Conservation (phyloP, 2,113 vertebrate genomes). For the Corynorhinus townsendii region DNA sequence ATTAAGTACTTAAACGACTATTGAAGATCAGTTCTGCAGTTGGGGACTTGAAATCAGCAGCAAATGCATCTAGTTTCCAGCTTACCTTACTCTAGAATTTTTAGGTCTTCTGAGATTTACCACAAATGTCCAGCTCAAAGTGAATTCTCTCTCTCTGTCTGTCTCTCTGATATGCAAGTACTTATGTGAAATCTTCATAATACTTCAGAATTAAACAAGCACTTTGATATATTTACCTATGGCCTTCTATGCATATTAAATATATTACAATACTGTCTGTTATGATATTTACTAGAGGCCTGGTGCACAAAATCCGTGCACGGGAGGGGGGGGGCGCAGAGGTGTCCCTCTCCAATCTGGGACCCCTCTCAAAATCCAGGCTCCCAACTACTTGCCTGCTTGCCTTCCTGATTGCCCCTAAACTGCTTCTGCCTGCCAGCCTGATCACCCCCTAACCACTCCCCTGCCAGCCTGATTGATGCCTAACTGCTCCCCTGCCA, state of each 20-base stretch:
- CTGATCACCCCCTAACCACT: too few relatives aligned
- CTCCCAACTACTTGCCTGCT: too few relatives aligned
- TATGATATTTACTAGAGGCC: neutral
- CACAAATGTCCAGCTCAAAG: constrained; percentile 15
- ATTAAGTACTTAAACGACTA: constrained; percentile 52
- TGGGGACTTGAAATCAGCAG: constrained; percentile 14
- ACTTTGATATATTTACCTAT: neutral
- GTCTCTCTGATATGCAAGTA: neutral
- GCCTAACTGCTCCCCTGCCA: too few relatives aligned
- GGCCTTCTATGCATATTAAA: neutral
- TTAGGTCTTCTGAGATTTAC: neutral
- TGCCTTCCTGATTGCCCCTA: too few relatives aligned
- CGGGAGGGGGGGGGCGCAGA: too few relatives aligned
- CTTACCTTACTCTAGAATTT: neutral
- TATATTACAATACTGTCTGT: neutral
- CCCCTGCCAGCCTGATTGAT: too few relatives aligned
- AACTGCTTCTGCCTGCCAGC: too few relatives aligned
- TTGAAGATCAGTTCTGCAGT: constrained; percentile 48
- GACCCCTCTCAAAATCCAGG: too few relatives aligned
- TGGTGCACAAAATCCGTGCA: too few relatives aligned
- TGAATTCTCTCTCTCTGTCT: neutral
- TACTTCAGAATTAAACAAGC: neutral
- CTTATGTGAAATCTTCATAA: neutral
- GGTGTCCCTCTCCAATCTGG: too few relatives aligned
- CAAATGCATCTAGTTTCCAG: constrained; percentile 29